Base-by-base conservation (phyloP, 2,888 invertebrate genomes). In the Apamea monoglypha region DNA sequence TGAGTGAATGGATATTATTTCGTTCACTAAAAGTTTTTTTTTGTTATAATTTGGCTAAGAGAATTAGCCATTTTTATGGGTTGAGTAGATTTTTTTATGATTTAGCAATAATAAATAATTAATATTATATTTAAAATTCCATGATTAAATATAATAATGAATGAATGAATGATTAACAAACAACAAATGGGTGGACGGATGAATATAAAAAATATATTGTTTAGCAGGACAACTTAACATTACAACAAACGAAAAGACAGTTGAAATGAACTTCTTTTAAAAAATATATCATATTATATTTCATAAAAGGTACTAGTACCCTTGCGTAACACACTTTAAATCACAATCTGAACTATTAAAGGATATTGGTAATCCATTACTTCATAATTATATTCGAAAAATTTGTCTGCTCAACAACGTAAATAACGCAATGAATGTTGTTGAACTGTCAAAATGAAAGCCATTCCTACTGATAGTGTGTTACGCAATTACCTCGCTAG, bases 111-210 rank as follows among this genome's bases (percentile, higher is more conserved):
- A 56, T n/a, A 59, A 76, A 59, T 36, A 36, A n/a, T n/a, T n/a
- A n/a, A n/a, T n/a, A n/a, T n/a, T n/a, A n/a, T n/a, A n/a, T n/a
- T n/a, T n/a, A n/a, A n/a, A 53, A 77, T 82, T 74, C 12, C n/a
- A n/a, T 8, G 32, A 25, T 1, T 1, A 53, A 50, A 50, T 40
- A 53, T 36, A 56, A 29, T 36, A n/a, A 36, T 40, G 3, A 59
- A 78, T 50, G 69, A 78, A 50, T 74, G n/a, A 73, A 74, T 47
- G 56, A 64, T 59, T 32, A 72, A 67, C 29, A 56, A 68, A 64
- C 18, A 71, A 74, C 21, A 64, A 68, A 70, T 71, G 44, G 18
- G 63, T 85, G 89, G 89, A 87, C 89, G 89, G 87, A 87, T 71
- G 36, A 85, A 80, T 87, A 56, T 77, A 77, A 81, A 72, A 67